These are phyloP conservation scores for Tokudaia tokunoshimensis DNA, from an alignment of 2,797 vertebrate genomes.

Conservation along the genomic window DNA sequence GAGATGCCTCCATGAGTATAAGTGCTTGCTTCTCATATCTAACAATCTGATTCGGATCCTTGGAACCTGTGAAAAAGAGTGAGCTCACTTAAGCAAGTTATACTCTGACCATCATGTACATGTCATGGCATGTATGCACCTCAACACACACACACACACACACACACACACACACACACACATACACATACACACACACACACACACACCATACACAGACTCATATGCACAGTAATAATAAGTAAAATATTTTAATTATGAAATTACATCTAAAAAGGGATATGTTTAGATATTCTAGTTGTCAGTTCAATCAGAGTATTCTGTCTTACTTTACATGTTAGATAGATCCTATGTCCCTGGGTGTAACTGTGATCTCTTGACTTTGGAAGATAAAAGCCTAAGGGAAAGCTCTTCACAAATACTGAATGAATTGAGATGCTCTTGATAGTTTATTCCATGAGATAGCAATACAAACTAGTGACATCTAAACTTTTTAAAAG, in stretches of 20 bases:
- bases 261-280: background rate
- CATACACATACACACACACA: background rate
- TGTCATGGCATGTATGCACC: too few species aligned
- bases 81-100: background rate
- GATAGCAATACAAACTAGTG: background rate
- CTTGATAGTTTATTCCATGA: slow-evolving; percentile 43
- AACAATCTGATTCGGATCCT: background rate
- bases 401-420: background rate
- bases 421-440: background rate
- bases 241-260: background rate
- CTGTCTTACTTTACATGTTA: slow-evolving; percentile 3
- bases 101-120: background rate
- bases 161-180: background rate
- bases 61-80: too few species aligned
- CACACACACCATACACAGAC: background rate
- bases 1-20: background rate
- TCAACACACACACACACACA: background rate
- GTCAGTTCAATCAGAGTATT: background rate
- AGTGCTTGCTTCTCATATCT: background rate
- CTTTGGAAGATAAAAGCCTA: slow-evolving; percentile 3
- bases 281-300: background rate
- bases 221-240: background rate
- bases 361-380: background rate
- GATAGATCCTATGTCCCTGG: background rate
- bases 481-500: slow-evolving; percentile 12